Conservation (phyloP, 2,888 invertebrate species). For the Torymus texanus region DNA sequence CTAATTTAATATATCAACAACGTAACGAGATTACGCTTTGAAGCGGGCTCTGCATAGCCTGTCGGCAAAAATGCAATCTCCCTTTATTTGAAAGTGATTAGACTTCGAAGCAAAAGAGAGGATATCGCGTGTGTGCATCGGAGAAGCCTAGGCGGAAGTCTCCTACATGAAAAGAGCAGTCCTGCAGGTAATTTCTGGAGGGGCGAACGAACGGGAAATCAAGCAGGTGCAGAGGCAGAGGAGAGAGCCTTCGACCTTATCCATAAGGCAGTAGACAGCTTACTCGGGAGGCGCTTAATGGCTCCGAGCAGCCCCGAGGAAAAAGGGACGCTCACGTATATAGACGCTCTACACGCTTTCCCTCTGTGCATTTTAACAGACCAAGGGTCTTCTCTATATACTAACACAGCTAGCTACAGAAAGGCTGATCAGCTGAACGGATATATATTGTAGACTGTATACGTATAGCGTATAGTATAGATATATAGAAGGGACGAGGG, state of each 20-base stretch:
- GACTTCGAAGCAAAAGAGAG: slow-evolving; percentile 30
- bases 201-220: slow-evolving; percentile 46
- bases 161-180: slow-evolving; percentile 56
- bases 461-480: too few relatives aligned
- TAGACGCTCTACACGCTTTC: too few relatives aligned
- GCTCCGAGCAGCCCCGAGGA: slow-evolving; percentile 20
- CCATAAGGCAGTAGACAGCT: slow-evolving; percentile 52
- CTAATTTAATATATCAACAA: slow-evolving; percentile 50
- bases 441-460: too few relatives aligned
- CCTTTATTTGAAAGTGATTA: slow-evolving; percentile 57
- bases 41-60: neutral
- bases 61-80: slow-evolving; percentile 48
- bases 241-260: slow-evolving; percentile 29
- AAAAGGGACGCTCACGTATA: slow-evolving; percentile 10
- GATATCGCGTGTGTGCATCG: slow-evolving; percentile 6
- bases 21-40: slow-evolving; percentile 39
- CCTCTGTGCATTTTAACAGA: slow-evolving; percentile 10
- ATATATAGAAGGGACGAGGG: too few relatives aligned
- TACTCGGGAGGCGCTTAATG: slow-evolving; percentile 43
- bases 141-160: slow-evolving; percentile 39
- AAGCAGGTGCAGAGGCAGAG: slow-evolving; percentile 41
- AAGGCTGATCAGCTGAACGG: slow-evolving; percentile 13
- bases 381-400: neutral
- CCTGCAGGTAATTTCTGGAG: slow-evolving; percentile 60
- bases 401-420: neutral